phyloP scores from a whole-genome alignment of 2,797 vertebrate species.

The Gadopsis marmoratus region DNA sequence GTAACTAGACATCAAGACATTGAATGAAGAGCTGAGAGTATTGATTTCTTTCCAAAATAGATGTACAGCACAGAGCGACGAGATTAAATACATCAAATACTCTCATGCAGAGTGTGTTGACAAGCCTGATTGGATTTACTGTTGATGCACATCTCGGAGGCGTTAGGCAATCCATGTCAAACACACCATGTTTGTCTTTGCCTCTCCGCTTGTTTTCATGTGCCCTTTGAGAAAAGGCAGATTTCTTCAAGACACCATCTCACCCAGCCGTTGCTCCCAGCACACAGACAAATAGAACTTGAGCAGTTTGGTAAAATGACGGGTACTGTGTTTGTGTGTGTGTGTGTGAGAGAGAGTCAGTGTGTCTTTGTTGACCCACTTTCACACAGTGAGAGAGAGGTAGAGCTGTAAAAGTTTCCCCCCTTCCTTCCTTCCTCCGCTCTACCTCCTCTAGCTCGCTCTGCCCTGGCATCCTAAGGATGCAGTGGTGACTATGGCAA shows the following conservation, averaged over 20 bases:
- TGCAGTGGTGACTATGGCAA: conserved; percentile 77
- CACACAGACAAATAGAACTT: conserved; percentile 44
- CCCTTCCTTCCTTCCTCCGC: conserved; percentile 37
- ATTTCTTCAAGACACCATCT: conserved; percentile 47
- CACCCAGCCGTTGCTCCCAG: conserved; percentile 45
- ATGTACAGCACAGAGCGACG: not conserved
- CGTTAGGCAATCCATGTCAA: conserved; percentile 53
- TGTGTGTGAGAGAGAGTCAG: conserved; percentile 3
- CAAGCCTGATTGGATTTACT: conserved; percentile 59
- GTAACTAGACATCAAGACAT: not conserved
- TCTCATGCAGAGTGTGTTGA: conserved; percentile 46
- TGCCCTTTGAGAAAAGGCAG: conserved; percentile 40
- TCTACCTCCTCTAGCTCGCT: conserved; percentile 55
- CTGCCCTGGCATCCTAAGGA: conserved; percentile 62
- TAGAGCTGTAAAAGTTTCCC: conserved; percentile 64
- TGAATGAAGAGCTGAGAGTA: not conserved
- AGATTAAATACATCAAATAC: conserved; percentile 34
- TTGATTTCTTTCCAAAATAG: conserved; percentile 16
- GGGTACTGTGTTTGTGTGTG: conserved; percentile 30
- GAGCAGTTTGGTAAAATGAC: conserved; percentile 51
- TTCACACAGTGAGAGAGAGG: conserved; percentile 64
- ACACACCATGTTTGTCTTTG: conserved; percentile 56
- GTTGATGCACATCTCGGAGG: conserved; percentile 41
- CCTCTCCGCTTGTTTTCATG: conserved; percentile 30
- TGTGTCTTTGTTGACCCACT: conserved; percentile 76